Conservation (phyloP, 1,140 invertebrate species). For the Pristionchus pacificus region DNA sequence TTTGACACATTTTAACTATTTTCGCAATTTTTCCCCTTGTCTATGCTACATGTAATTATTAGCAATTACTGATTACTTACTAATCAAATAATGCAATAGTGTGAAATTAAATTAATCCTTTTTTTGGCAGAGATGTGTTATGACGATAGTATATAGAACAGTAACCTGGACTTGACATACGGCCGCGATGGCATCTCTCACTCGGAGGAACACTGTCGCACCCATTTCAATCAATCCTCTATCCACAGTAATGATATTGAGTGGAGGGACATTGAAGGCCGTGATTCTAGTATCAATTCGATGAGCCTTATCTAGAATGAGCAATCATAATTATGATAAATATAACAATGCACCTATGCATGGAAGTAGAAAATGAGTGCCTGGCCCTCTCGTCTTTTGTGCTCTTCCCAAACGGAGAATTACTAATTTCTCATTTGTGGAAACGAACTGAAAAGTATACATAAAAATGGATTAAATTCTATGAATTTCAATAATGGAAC, state of each 20-base stretch:
- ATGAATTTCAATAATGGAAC: no score
- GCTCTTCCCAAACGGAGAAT: conserved; percentile 35
- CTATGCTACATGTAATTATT: no score
- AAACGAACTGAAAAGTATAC: conserved; percentile 34
- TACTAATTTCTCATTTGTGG: conserved; percentile 29
- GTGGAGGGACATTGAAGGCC: conserved; percentile 40
- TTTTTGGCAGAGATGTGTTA: no score
- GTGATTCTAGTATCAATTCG: conserved; percentile 19
- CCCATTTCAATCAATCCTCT: conserved; percentile 37
- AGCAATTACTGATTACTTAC: no score
- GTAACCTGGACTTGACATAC: conserved; percentile 28
- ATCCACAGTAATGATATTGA: conserved; percentile 33
- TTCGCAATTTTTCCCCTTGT: no score
- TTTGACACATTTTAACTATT: no score
- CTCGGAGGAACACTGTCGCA: conserved; percentile 35
- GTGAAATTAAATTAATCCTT: no score
- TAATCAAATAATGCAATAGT: no score
- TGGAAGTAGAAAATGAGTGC: conserved; percentile 31
- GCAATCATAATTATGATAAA: background rate
- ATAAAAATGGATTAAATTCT: conserved; percentile 8
- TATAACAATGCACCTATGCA: conserved; percentile 24
- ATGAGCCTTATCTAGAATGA: conserved; percentile 19
- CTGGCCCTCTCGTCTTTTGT: conserved; percentile 36
- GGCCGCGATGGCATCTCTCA: conserved; percentile 31
- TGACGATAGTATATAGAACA: no score